Conservation (phyloP, 2,113 vertebrate species). For the Oryzias curvinotus region DNA sequence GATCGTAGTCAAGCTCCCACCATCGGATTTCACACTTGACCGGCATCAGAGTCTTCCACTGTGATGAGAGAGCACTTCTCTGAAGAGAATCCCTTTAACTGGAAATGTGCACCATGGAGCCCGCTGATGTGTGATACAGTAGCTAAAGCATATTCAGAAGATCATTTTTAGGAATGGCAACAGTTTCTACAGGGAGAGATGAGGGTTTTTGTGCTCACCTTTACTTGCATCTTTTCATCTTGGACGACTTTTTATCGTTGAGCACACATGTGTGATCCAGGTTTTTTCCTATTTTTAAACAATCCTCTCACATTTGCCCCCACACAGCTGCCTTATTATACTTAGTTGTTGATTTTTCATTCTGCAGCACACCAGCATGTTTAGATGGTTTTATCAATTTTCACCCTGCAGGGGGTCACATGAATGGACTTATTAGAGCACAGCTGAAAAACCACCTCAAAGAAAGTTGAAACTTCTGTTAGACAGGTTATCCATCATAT, state of each 20-base stretch:
- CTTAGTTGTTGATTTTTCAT: slow-evolving; percentile 4
- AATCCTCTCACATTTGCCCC: background rate
- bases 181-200: background rate
- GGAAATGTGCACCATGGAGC: slow-evolving; percentile 1
- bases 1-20: slow-evolving; percentile 30
- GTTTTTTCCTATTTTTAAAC: background rate
- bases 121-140: background rate
- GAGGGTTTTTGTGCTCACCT: background rate
- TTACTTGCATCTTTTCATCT: background rate
- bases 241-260: slow-evolving; percentile 1
- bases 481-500: slow-evolving; percentile 23
- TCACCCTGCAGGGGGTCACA: background rate
- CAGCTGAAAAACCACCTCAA: background rate
- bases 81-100: slow-evolving; percentile 13
- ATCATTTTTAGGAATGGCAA: slow-evolving; percentile 16
- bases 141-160: slow-evolving; percentile 7
- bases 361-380: background rate
- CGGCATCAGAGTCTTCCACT: slow-evolving; percentile 20
- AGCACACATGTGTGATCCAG: too few relatives aligned
- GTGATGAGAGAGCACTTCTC: slow-evolving; percentile 31
- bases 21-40: slow-evolving; percentile 27
- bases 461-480: slow-evolving; percentile 15
- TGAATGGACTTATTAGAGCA: slow-evolving; percentile 4
- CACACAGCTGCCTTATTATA: background rate
- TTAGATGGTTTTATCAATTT: slow-evolving; percentile 11